Conservation (phyloP, 2,888 invertebrate species). For the Ectobius pallidus region DNA sequence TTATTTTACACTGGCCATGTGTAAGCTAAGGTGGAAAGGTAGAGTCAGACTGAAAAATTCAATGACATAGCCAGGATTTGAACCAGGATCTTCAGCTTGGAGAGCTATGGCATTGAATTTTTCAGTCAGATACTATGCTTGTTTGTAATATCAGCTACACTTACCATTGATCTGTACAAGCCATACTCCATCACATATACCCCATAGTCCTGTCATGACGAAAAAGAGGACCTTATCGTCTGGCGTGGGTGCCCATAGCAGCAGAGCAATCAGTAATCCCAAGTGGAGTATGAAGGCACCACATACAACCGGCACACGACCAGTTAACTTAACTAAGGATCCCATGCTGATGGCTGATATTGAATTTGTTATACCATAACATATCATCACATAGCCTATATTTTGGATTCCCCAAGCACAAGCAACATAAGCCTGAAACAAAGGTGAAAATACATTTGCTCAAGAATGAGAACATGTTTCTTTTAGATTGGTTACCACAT, state of each 20-base stretch:
- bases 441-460: neutral
- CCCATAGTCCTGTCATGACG: conserved; percentile 67
- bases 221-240: conserved; percentile 54
- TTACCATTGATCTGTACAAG: conserved; percentile 70
- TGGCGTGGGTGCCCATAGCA: conserved; percentile 54
- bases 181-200: conserved; percentile 69
- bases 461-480: too few relatives aligned
- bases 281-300: conserved; percentile 52
- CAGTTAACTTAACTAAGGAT: conserved; percentile 56
- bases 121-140: too few relatives aligned
- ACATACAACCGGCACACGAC: conserved; percentile 56
- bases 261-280: conserved; percentile 51
- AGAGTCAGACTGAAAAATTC: too few relatives aligned
- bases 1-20: too few relatives aligned
- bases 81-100: too few relatives aligned
- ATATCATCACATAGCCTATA: conserved; percentile 73
- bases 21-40: too few relatives aligned
- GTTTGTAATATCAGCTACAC: too few relatives aligned
- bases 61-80: too few relatives aligned
- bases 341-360: conserved; percentile 63
- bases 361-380: conserved; percentile 67
- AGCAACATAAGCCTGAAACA: conserved; percentile 61
- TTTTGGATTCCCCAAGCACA: conserved; percentile 66
- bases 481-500: too few relatives aligned
- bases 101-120: too few relatives aligned